Percentiles rank a stretch among this genome's conserved stretches.
These are phyloP conservation scores for Barbus barbus DNA, from an alignment of 2,113 vertebrate genomes.

Conservation along the genomic window DNA sequence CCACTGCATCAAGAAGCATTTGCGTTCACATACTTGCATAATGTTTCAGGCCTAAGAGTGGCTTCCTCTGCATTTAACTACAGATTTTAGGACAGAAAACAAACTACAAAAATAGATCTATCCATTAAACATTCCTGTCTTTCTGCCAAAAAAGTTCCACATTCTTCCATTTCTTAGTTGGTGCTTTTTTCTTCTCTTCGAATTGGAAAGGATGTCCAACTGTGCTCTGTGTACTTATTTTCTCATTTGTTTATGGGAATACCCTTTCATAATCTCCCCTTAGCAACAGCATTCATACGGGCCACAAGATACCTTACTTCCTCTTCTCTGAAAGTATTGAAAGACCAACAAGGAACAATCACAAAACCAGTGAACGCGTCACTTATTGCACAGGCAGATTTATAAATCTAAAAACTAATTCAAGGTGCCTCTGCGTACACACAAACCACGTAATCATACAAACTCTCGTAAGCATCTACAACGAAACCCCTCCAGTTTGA, in stretches of 20 bases:
- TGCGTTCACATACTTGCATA: neutral
- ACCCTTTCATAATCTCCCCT: neutral
- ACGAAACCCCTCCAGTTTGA: slow-evolving; percentile 52
- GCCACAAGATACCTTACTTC: neutral
- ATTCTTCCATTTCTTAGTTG: slow-evolving; percentile 43
- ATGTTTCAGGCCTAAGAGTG: neutral
- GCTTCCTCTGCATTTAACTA: slow-evolving; percentile 24
- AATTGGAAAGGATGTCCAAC: slow-evolving; percentile 34
- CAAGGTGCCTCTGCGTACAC: slow-evolving; percentile 35
- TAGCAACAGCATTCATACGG: neutral
- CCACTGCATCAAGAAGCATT: neutral
- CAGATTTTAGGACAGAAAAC: neutral
- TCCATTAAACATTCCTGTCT: slow-evolving; percentile 39
- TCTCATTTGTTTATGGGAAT: slow-evolving; percentile 12
- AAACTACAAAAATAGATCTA: neutral
- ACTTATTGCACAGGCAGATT: slow-evolving; percentile 58
- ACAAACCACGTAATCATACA: slow-evolving; percentile 26
- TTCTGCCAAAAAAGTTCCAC: slow-evolving; percentile 45
- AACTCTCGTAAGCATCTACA: slow-evolving; percentile 56
- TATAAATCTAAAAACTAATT: slow-evolving; percentile 44
- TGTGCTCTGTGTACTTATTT: neutral
- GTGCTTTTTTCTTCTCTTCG: slow-evolving; percentile 26
- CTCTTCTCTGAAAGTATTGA: slow-evolving; percentile 23
- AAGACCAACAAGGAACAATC: slow-evolving; percentile 5
- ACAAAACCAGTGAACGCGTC: slow-evolving; percentile 47